Base-by-base conservation (phyloP, 2,113 vertebrate species). In the Craseonycteris thonglongyai region DNA sequence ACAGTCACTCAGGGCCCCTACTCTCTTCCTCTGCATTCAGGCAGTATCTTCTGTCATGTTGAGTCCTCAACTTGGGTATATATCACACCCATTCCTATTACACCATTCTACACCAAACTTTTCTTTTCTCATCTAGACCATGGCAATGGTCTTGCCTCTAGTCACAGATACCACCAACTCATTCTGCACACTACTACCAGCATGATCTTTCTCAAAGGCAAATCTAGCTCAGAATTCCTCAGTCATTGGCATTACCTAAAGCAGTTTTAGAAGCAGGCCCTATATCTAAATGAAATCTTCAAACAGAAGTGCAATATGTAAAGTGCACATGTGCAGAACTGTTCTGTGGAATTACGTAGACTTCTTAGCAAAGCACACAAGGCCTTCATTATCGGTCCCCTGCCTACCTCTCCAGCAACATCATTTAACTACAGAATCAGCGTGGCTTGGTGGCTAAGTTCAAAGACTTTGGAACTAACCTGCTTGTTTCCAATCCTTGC, bases 231-330 rank as follows among this genome's bases (percentile, higher is more conserved):
- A 79, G 54, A 90, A 87, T 51, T 45, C 78, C n/a, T 49, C 38
- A 6, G 30, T 65, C 49, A 40, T 4, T 63, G 24, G 47, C 81
- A 33, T 69, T 84, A 59, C 79, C 47, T 56, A 24, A 26, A 38
- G 69, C 65, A 33, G 69, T 83, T 87, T 78, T 68, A 65, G 74
- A 91, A 71, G 58, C 74, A 74, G 69, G 72, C 33, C 68, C 45
- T 69, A 21, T 69, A 66, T 93, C 90, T 95, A 83, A 96, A 71
- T 76, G 75, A 91, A 91, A 91, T 93, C 90, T 96, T 91, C 75
- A 66, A 82, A 65, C 26, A 59, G 38, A 95, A 86, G 82, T 35
- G 40, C 90, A 74, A 0, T 66, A 42, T 22, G 35, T 65, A 83
- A 88, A 89, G 69, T 35, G 89, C 49, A 61, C 58, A 81, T 81